Evolutionary conservation across 37 sponge, comb jelly and placozoan species (phyloP).

Genomic region (Eunapius fragilis): DNA sequence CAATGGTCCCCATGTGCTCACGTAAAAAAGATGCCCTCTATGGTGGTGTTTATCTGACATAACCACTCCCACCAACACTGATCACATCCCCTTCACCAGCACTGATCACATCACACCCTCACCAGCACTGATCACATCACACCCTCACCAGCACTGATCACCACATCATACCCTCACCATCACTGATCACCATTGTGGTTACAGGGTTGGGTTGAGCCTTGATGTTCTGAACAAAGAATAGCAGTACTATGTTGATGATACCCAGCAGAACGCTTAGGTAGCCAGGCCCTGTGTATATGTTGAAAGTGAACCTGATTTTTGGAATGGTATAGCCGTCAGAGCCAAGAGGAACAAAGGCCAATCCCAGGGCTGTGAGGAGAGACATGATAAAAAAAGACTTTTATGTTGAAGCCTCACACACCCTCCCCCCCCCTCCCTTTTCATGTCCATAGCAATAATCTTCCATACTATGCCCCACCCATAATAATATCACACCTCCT

Average conservation of each 20-base stretch:
- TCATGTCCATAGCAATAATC: too few relatives aligned
- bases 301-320: conserved; percentile 63
- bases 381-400: too few relatives aligned
- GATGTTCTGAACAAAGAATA: conserved; percentile 26
- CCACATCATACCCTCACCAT: neutral
- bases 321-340: conserved; percentile 11
- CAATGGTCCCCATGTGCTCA: too few relatives aligned
- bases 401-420: too few relatives aligned
- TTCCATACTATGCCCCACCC: neutral
- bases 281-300: conserved; percentile 87
- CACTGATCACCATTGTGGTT: neutral
- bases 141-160: too few relatives aligned
- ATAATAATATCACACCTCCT: neutral
- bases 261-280: conserved; percentile 72
- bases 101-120: neutral
- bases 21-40: too few relatives aligned
- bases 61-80: too few relatives aligned
- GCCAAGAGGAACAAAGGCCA: conserved; percentile 82
- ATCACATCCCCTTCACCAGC: neutral
- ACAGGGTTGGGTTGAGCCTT: neutral
- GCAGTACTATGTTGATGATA: conserved; percentile 67
- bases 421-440: too few relatives aligned
- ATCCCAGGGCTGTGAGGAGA: conserved; percentile 75
- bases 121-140: too few relatives aligned
- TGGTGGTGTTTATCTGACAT: too few relatives aligned